Conservation (phyloP, 2,797 vertebrate species). For the Cuculus canorus region DNA sequence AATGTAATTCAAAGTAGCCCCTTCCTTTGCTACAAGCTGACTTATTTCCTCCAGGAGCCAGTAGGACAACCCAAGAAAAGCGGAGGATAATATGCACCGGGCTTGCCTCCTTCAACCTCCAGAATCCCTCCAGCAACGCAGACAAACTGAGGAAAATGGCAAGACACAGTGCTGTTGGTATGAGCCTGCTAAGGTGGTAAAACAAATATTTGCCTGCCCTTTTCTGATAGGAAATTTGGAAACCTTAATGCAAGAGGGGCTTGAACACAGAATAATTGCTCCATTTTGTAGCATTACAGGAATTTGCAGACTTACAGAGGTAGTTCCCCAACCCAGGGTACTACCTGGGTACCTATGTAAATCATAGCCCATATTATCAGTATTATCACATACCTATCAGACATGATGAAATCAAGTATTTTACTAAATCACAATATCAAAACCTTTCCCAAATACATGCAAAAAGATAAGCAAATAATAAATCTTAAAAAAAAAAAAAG, state of each 20-base stretch:
- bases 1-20: not conserved
- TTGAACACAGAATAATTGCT: not conserved
- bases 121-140: not conserved
- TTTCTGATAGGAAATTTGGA: not conserved
- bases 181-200: not conserved
- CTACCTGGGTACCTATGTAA: too few species aligned
- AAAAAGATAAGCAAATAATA: not conserved
- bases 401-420: not conserved
- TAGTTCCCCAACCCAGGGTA: not conserved
- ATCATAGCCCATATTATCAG: not conserved
- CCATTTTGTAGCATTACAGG: not conserved
- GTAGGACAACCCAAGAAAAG: not conserved
- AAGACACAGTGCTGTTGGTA: not conserved
- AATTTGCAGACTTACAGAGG: not conserved
- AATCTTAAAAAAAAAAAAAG: not conserved
- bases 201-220: not conserved
- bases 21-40: not conserved
- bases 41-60: not conserved
- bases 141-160: not conserved
- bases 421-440: not conserved
- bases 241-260: not conserved
- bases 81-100: not conserved
- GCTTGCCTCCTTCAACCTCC: not conserved
- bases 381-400: rapidly evolving
- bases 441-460: not conserved